phyloP scores from a whole-genome alignment of 2,888 invertebrate genomes.

The Aphodius sticticus region DNA sequence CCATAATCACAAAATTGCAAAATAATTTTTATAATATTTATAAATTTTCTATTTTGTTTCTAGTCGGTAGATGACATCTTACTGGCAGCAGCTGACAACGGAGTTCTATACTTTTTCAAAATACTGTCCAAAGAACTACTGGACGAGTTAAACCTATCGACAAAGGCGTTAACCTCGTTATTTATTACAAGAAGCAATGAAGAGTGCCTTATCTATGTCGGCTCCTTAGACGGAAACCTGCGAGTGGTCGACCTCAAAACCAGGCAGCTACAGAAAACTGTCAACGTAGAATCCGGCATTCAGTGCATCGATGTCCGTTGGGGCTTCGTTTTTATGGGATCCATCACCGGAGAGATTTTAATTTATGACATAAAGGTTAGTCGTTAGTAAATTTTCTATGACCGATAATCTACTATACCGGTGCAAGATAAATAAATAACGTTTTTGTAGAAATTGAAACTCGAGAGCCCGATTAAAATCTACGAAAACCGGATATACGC shows the following conservation, averaged over 20 bases:
- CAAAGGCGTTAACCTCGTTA: slow-evolving; percentile 69
- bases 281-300: slow-evolving; percentile 69
- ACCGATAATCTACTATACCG: not conserved
- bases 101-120: slow-evolving; percentile 69
- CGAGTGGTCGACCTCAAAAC: slow-evolving; percentile 68
- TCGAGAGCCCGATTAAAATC: slow-evolving; percentile 46
- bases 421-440: no score
- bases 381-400: slow-evolving; percentile 19
- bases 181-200: slow-evolving; percentile 55
- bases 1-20: not conserved
- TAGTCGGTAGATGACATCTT: slow-evolving; percentile 68
- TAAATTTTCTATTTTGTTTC: slow-evolving; percentile 48
- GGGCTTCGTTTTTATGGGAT: slow-evolving; percentile 77
- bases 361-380: slow-evolving; percentile 74
- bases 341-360: slow-evolving; percentile 74
- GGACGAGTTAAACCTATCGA: slow-evolving; percentile 66
- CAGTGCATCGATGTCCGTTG: slow-evolving; percentile 80
- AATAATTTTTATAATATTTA: not conserved
- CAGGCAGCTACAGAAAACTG: slow-evolving; percentile 63
- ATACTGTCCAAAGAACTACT: slow-evolving; percentile 63
- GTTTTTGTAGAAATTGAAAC: slow-evolving; percentile 45
- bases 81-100: slow-evolving; percentile 70
- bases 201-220: slow-evolving; percentile 62
- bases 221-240: slow-evolving; percentile 69
- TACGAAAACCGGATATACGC: slow-evolving; percentile 72